These are phyloP conservation scores for Cheilosia impressa DNA, from an alignment of 2,888 invertebrate species.

Conservation along the genomic window DNA sequence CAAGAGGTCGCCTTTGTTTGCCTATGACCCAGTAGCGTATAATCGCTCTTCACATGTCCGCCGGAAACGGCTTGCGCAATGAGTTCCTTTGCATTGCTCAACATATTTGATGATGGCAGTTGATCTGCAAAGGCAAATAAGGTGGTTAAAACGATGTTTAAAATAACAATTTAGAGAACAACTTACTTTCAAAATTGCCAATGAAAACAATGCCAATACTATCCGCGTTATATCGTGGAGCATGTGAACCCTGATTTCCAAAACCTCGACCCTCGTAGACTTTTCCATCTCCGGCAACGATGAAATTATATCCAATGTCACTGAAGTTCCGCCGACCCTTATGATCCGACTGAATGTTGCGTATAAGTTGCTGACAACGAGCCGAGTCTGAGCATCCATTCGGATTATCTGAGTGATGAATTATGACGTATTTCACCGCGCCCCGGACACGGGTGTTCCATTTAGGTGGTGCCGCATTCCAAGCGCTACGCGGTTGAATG, in stretches of 20 bases:
- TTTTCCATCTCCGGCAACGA: slow-evolving; percentile 89
- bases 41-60: slow-evolving; percentile 85
- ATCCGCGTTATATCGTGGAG: slow-evolving; percentile 87
- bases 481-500: slow-evolving; percentile 83
- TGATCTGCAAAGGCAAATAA: slow-evolving; percentile 19
- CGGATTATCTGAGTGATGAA: slow-evolving; percentile 88
- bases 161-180: background rate
- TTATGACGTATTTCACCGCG: slow-evolving; percentile 88
- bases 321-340: slow-evolving; percentile 86
- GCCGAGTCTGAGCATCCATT: slow-evolving; percentile 85
- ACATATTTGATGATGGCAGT: slow-evolving; percentile 85
- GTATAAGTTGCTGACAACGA: slow-evolving; percentile 86
- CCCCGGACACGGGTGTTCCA: slow-evolving; percentile 83
- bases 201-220: slow-evolving; percentile 89
- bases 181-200: slow-evolving; percentile 83
- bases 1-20: slow-evolving; percentile 87
- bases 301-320: slow-evolving; percentile 89
- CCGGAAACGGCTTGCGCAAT: slow-evolving; percentile 86
- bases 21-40: slow-evolving; percentile 87
- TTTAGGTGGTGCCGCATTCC: slow-evolving; percentile 86
- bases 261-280: slow-evolving; percentile 90
- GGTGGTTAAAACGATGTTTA: background rate
- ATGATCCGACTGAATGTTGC: slow-evolving; percentile 87
- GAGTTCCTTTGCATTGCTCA: slow-evolving; percentile 86
- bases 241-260: slow-evolving; percentile 88